A percentile compares a stretch with the other conserved stretches of the same genome.
Evolutionary conservation across 2,113 vertebrate species (phyloP).

Genomic region (Trichechus manatus): DNA sequence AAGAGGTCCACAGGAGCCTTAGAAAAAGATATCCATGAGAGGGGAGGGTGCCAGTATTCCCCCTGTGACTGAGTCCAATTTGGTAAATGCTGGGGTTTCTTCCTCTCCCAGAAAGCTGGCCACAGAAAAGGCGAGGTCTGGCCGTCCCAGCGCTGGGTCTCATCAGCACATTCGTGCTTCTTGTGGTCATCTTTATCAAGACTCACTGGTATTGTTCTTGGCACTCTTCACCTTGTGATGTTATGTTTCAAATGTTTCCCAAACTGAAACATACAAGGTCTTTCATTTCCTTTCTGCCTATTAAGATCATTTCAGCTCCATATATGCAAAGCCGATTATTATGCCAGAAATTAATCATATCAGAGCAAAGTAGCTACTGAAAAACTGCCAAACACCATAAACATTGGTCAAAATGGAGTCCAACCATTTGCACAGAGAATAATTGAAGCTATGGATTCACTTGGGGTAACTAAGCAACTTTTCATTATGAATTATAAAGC

Average conservation of each 20-base stretch:
- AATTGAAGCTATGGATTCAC: constrained; percentile 88
- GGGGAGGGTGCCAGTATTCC: neutral
- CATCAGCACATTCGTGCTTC: constrained; percentile 75
- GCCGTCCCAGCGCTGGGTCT: constrained; percentile 67
- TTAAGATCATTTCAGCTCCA: constrained; percentile 87
- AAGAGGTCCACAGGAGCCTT: neutral
- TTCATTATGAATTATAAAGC: constrained; percentile 91
- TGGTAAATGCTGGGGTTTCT: constrained; percentile 12
- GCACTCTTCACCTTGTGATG: constrained; percentile 87
- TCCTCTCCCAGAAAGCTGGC: constrained; percentile 58
- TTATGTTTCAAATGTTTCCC: constrained; percentile 90
- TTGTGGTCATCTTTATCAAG: constrained; percentile 76
- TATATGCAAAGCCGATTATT: constrained; percentile 86
- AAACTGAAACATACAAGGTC: constrained; percentile 85
- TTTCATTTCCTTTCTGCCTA: constrained; percentile 87
- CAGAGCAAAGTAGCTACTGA: constrained; percentile 90
- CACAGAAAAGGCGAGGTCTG: constrained; percentile 38
- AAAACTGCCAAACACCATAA: constrained; percentile 91
- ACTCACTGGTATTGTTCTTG: constrained; percentile 80
- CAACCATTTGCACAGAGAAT: constrained; percentile 86
- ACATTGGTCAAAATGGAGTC: constrained; percentile 89
- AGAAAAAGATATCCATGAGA: neutral
- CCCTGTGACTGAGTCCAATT: neutral
- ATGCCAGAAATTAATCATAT: constrained; percentile 91
- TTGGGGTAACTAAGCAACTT: constrained; percentile 84